Conservation (phyloP, 1,140 invertebrate species). For the Lepidurus couesii region DNA sequence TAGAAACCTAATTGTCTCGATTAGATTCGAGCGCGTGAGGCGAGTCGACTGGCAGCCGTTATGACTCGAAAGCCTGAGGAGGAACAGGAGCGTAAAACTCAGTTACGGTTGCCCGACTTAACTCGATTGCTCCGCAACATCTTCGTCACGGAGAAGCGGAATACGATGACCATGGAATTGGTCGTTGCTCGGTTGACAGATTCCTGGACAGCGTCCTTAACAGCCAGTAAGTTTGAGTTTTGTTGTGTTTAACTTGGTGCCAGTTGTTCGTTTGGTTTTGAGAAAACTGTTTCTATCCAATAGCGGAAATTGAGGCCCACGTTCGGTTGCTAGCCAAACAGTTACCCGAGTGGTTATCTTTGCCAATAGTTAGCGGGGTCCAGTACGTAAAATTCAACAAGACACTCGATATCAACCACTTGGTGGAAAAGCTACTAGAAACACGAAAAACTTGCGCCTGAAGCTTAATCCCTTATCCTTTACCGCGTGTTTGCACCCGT, state of each 20-base stretch:
- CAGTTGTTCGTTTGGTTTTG: slow-evolving; percentile 12
- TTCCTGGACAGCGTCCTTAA: slow-evolving; percentile 66
- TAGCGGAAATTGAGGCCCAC: slow-evolving; percentile 66
- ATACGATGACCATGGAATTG: slow-evolving; percentile 65
- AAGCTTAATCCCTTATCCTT: neutral
- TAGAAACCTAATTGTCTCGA: slow-evolving; percentile 32
- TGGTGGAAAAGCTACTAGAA: slow-evolving; percentile 36
- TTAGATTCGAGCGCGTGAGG: slow-evolving; percentile 79
- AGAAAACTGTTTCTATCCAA: slow-evolving; percentile 37
- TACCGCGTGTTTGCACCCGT: neutral
- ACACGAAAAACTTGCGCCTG: neutral
- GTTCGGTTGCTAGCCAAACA: slow-evolving; percentile 65
- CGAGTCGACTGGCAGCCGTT: slow-evolving; percentile 69
- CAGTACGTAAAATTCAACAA: slow-evolving; percentile 62
- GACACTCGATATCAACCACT: slow-evolving; percentile 41
- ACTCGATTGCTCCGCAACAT: slow-evolving; percentile 73
- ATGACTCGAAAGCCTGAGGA: slow-evolving; percentile 74
- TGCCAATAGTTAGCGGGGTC: slow-evolving; percentile 64
- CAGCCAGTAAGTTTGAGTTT: slow-evolving; percentile 46
- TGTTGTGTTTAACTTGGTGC: neutral
- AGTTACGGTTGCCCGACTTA: slow-evolving; percentile 72
- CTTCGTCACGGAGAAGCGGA: slow-evolving; percentile 80
- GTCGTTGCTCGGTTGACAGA: slow-evolving; percentile 71
- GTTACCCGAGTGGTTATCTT: slow-evolving; percentile 64
- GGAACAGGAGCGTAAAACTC: slow-evolving; percentile 64